Percentiles rank a stretch among this genome's conserved stretches.
phyloP scores from a whole-genome alignment of 2,113 vertebrate species.

The Tamias sibiricus region DNA sequence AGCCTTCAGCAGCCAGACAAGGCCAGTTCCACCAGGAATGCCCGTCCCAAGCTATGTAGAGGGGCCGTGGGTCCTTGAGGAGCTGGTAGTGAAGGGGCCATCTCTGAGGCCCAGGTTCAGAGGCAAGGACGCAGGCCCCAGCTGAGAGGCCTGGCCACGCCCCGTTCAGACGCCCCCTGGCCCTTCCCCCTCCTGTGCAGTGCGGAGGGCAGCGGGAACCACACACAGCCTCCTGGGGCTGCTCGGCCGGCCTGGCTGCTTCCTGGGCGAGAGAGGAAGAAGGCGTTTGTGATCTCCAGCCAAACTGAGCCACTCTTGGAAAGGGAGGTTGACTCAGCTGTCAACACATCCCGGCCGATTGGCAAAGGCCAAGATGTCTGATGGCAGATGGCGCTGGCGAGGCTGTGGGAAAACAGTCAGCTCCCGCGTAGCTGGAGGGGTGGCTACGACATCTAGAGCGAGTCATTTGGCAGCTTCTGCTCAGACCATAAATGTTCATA shows the following conservation, averaged over 20 bases:
- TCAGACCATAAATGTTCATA: neutral
- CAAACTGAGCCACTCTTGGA: neutral
- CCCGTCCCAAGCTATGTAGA: neutral
- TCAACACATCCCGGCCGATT: neutral
- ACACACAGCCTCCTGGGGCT: neutral
- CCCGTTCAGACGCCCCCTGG: neutral
- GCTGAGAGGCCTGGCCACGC: neutral
- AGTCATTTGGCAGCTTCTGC: neutral
- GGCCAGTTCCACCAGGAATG: neutral
- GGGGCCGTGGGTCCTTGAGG: neutral
- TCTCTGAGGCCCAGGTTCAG: neutral
- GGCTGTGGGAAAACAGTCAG: neutral
- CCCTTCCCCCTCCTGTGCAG: neutral
- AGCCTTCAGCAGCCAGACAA: neutral
- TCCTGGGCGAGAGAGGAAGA: neutral
- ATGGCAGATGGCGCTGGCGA: neutral
- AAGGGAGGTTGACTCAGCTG: neutral
- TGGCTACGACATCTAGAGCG: accelerated
- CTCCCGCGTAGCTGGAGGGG: neutral
- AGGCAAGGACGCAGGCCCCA: neutral
- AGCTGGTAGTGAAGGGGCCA: no score
- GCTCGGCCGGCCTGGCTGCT: neutral
- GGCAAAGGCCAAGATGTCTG: neutral
- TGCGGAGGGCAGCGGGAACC: neutral
- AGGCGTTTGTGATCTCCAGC: neutral